Evolutionary conservation across 2,888 invertebrate species (phyloP).

Genomic region (Dasypogon diadema): DNA sequence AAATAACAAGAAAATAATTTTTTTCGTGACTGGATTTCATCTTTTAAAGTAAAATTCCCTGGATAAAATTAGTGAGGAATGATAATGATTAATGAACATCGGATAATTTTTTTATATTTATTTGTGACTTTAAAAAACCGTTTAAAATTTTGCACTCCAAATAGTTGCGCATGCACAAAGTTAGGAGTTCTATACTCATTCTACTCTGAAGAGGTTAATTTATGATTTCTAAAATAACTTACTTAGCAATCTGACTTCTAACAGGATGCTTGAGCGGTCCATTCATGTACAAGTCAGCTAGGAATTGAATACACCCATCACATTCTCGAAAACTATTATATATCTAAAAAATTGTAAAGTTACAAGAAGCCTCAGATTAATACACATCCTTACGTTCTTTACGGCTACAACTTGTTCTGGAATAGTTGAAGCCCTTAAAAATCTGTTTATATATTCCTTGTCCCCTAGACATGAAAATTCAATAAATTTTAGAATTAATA

Average conservation of each 20-base stretch:
- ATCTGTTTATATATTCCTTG: slow-evolving; percentile 43
- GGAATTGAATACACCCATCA: slow-evolving; percentile 60
- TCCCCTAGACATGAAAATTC: neutral
- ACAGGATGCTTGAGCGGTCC: slow-evolving; percentile 67
- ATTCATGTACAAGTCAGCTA: slow-evolving; percentile 64
- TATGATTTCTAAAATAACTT: slow-evolving; percentile 55
- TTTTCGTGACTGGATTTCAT: too few relatives aligned
- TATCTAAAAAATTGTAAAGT: slow-evolving; percentile 45
- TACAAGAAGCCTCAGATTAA: neutral
- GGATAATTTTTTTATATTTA: too few relatives aligned
- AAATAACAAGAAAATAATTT: too few relatives aligned
- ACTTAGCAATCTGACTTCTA: slow-evolving; percentile 66
- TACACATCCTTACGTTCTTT: slow-evolving; percentile 59
- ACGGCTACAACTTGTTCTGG: slow-evolving; percentile 61
- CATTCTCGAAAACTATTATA: slow-evolving; percentile 53
- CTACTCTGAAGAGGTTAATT: too few relatives aligned
- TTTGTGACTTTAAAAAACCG: too few relatives aligned
- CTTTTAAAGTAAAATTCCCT: too few relatives aligned
- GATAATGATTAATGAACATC: too few relatives aligned
- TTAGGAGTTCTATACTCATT: too few relatives aligned
- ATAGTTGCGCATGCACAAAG: too few relatives aligned
- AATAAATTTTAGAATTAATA: neutral
- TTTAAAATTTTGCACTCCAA: too few relatives aligned
- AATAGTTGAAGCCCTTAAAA: slow-evolving; percentile 59
- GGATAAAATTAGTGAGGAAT: too few relatives aligned